Evolutionary conservation across 2,888 invertebrate genomes (phyloP).

Genomic region (Parapristionchus giblindavisi): DNA sequence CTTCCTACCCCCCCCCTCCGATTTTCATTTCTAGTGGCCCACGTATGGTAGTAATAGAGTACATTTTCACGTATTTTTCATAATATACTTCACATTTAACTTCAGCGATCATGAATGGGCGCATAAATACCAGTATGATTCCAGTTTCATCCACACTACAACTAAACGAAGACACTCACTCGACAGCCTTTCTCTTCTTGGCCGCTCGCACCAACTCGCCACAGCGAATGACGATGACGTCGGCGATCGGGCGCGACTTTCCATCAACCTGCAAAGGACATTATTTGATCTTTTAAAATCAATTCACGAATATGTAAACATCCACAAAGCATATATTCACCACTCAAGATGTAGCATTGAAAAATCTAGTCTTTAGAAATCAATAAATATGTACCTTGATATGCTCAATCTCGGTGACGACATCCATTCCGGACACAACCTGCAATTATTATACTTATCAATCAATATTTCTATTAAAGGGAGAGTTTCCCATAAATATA

Average conservation of each 20-base stretch:
- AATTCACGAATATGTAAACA: slow-evolving; percentile 73
- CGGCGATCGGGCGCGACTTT: slow-evolving; percentile 88
- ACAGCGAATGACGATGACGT: slow-evolving; percentile 87
- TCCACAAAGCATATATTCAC: not conserved
- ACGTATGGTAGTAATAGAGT: too few relatives aligned
- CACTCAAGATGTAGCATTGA: not conserved
- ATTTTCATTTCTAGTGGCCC: too few relatives aligned
- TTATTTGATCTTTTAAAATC: not conserved
- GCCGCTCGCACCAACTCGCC: slow-evolving; percentile 86
- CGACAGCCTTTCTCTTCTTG: slow-evolving; percentile 41
- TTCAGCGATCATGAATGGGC: too few relatives aligned
- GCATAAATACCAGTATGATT: too few relatives aligned
- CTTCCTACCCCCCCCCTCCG: too few relatives aligned
- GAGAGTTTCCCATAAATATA: not conserved
- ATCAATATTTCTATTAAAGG: not conserved
- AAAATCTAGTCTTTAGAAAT: too few relatives aligned
- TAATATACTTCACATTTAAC: too few relatives aligned
- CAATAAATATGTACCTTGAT: slow-evolving; percentile 77
- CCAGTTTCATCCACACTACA: too few relatives aligned
- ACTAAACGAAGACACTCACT: too few relatives aligned
- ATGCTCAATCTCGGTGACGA: slow-evolving; percentile 88
- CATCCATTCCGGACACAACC: slow-evolving; percentile 85
- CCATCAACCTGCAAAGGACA: slow-evolving; percentile 46
- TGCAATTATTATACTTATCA: slow-evolving; percentile 63
- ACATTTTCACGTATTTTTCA: too few relatives aligned